Base-by-base conservation (phyloP, 2,797 vertebrate species). In the Knipowitschia caucasica region DNA sequence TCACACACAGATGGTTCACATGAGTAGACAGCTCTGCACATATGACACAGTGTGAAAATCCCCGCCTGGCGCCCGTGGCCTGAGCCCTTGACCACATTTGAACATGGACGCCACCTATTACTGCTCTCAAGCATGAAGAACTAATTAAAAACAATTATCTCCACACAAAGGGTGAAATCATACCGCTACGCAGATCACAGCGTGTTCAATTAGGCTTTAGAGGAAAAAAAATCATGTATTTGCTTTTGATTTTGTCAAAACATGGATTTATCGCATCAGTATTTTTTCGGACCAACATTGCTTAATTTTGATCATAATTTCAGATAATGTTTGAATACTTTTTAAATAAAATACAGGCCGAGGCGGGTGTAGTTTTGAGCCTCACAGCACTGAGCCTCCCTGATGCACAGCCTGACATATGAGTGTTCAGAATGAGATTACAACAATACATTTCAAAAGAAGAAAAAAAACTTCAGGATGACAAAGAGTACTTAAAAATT, bases 131-230 rank as follows among this genome's bases (percentile, higher is more conserved):
- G 76, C 50, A 17, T 53, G 39, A 50, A 50, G 36, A 71, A 75
- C 78, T 75, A 71, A 83, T 80, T 67, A 59, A 71, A 82, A 51
- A 53, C 29, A 72, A 72, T 75, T 69, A 56, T 56, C 71, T 59
- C 61, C 33, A 62, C 77, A 73, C 69, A 73, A 73, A 69, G 67
- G 71, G 64, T 66, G 63, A 79, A 75, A 80, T 73, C 49, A 69
- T 80, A 69, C 53, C 61, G 33, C 54, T 11, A 4, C 26, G 47
- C 50, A 64, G 69, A 77, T 76, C 67, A 56, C 63, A 77, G 70
- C 46, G 36, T 67, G 50, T 75, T 81, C 64, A 77, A 82, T 77
- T 76, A 73, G 42, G 62, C 69, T 17, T 67, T 70, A n/a, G 58
- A 61, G 70, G 55, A 62, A 61, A 80, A 80, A 62, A 61, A 80